Percentiles rank a stretch among this genome's conserved stretches.
Evolutionary conservation across 2,113 vertebrate genomes (phyloP).

Genomic region (Myxocyprinus asiaticus): DNA sequence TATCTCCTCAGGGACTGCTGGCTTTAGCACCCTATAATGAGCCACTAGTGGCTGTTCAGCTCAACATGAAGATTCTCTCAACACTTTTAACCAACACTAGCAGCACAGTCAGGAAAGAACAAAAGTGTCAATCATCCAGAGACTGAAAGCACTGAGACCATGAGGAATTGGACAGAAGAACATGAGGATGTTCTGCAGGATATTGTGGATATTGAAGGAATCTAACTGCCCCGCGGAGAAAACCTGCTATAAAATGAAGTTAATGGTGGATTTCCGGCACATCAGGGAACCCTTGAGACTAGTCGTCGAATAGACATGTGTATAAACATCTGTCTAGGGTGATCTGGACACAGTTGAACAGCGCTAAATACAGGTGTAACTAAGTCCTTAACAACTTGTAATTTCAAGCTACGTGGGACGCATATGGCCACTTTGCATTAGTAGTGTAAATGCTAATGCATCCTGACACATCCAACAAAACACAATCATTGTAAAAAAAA

Average conservation of each 20-base stretch:
- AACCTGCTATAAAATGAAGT: background rate
- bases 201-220: background rate
- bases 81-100: background rate
- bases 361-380: too few relatives aligned
- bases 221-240: background rate
- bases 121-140: background rate
- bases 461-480: too few relatives aligned
- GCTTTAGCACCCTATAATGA: slow-evolving; percentile 11
- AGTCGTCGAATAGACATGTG: too few relatives aligned
- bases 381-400: too few relatives aligned
- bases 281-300: background rate
- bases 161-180: background rate
- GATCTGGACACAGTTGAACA: too few relatives aligned
- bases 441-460: too few relatives aligned
- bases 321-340: too few relatives aligned
- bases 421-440: too few relatives aligned
- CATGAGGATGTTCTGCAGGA: background rate
- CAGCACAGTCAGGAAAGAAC: too few relatives aligned
- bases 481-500: too few relatives aligned
- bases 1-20: slow-evolving; percentile 10
- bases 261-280: background rate
- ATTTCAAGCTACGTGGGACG: too few relatives aligned
- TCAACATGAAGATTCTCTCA: background rate
- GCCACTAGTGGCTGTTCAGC: slow-evolving; percentile 1
- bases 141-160: background rate